Evolutionary conservation across 2,797 vertebrate species (phyloP), one percentile per base, ranked within the genome.

Genomic region (Xiphophorus birchmanni): DNA sequence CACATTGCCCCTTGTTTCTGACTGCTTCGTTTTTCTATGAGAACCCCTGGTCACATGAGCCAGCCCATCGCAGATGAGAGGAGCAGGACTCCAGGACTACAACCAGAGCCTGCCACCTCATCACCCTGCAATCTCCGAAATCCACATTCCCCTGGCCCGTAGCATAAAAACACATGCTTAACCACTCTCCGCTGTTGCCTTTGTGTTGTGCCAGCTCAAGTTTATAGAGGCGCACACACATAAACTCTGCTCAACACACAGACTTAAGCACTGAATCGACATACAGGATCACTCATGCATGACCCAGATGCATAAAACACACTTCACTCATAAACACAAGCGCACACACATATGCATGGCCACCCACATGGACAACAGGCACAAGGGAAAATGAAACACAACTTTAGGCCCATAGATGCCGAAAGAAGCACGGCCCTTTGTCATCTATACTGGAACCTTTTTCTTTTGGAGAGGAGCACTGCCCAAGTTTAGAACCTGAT

Each of bases 41-140:
- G 93, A 94, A 93, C 86, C 84, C 78, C 60, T 65, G 89, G 88
- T 95, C 95, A 94, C 89, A 89, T 94, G 93, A 92, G 89, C 90
- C 74, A 77, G 85, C 69, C 42, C 87, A 87, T 90, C 84, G 77
- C 73, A 73, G 86, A 82, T 9, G 67, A 82, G 83, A 48, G 73
- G 75, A 75, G 50, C 54, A 60, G 78, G 63, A 12, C 74, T 58
- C 26, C 56, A 75, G 71, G 73, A 48, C 9, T 52, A n/a, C 8
- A 29, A 71, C 54, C 67, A 52, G 40, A 10, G 10, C 18, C 17
- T 26, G 42, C 32, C 48, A 26, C 37, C 63, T 3, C 77, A 67
- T 50, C 45, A 45, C 18, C 35, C 45, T 26, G 40, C 2, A 1
- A 32, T 52, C 78, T 74, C 78, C 23, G 0, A 84, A 91, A 88